Percentiles rank a stretch among this genome's conserved stretches.
Evolutionary conservation across 1,140 invertebrate genomes (phyloP).

Genomic region (Eurosta solidaginis): DNA sequence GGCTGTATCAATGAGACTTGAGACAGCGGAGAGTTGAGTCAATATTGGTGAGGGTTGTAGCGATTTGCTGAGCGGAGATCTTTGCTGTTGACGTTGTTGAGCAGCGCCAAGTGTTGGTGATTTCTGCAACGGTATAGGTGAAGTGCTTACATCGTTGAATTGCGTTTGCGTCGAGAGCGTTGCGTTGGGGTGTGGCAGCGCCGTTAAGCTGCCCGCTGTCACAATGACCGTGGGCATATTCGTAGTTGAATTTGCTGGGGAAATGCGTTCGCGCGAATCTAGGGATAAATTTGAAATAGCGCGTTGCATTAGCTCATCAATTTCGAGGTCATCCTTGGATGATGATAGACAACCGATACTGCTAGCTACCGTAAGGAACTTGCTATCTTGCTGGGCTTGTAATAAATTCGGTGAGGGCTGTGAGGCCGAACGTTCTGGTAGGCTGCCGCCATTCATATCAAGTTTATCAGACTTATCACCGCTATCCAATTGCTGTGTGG

Average conservation of each 20-base stretch:
- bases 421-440: not conserved
- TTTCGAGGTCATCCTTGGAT: constrained; percentile 55
- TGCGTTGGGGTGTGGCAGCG: constrained; percentile 31
- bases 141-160: constrained; percentile 57
- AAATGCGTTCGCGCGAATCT: constrained; percentile 54
- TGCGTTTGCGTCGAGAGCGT: constrained; percentile 36
- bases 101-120: constrained; percentile 41
- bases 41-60: constrained; percentile 52
- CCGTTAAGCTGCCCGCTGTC: constrained; percentile 32
- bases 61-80: constrained; percentile 32
- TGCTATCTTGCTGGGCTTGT: constrained; percentile 46
- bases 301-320: constrained; percentile 57
- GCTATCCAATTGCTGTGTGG: constrained; percentile 49
- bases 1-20: constrained; percentile 53
- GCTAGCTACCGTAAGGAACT: constrained; percentile 47
- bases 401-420: constrained; percentile 23
- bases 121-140: constrained; percentile 55
- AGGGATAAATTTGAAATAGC: constrained; percentile 58
- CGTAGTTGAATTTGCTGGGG: constrained; percentile 40
- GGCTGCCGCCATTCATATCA: constrained; percentile 4
- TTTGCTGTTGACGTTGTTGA: constrained; percentile 29
- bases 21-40: constrained; percentile 50
- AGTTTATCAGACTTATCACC: constrained; percentile 37
- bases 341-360: constrained; percentile 30
- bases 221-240: constrained; percentile 35